Evolutionary conservation across 2,113 vertebrate species (phyloP).

Genomic region (Melanocharis versteri): DNA sequence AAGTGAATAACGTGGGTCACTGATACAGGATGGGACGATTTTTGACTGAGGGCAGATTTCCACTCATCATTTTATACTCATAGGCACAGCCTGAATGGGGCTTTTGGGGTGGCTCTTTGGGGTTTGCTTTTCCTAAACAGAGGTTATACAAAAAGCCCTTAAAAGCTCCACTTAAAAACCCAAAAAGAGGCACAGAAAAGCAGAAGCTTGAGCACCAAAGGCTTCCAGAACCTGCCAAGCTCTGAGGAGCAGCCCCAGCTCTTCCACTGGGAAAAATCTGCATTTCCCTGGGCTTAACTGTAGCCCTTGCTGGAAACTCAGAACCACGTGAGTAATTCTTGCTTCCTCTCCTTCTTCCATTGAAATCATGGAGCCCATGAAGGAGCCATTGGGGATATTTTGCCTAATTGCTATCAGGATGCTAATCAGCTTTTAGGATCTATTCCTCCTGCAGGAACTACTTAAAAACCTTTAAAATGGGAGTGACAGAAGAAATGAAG

Average conservation of each 20-base stretch:
- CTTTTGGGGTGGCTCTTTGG: neutral
- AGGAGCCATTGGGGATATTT: neutral
- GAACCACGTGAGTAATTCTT: neutral
- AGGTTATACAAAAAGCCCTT: neutral
- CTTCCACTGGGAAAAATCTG: neutral
- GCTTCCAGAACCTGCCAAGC: neutral
- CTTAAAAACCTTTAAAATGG: neutral
- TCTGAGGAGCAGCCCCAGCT: neutral
- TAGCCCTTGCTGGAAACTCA: neutral
- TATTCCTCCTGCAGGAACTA: neutral
- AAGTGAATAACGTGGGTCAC: neutral
- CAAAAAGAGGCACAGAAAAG: neutral
- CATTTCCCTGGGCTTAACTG: neutral
- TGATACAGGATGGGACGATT: rapidly evolving
- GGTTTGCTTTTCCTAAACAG: neutral
- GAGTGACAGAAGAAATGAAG: neutral
- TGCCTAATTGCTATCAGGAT: neutral
- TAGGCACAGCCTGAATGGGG: rapidly evolving
- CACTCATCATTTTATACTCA: neutral
- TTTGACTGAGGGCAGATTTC: neutral
- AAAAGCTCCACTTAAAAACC: neutral
- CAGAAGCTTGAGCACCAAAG: neutral
- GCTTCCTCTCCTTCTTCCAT: neutral
- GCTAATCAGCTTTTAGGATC: neutral
- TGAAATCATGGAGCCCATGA: neutral